Base-by-base conservation (phyloP, 2,888 invertebrate species). In the Sesia apiformis region DNA sequence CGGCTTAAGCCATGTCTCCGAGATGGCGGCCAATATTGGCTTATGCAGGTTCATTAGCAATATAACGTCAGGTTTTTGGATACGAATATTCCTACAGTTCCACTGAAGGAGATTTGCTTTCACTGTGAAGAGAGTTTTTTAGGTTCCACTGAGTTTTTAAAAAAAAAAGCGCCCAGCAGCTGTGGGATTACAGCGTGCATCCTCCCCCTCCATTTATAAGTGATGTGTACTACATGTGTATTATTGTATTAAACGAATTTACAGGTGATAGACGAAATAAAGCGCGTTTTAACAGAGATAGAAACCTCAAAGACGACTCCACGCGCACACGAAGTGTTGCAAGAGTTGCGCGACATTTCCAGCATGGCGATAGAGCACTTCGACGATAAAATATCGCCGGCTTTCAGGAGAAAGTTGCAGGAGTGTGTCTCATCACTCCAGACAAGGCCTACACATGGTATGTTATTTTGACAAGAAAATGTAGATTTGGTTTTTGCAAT, bases 281-380 rank as follows among this genome's bases (percentile, higher is more conserved):
- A 92, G 61, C 91, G 93, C 56, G 94, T 98, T 1, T 83, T 98
- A 6, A 78, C 84, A 7, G 82, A 94, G 49, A 93, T 97, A 23
- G 93, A 94, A 64, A 91, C 90, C 6, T 88, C 91, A 0, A 91
- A 92, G 53, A 90, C 91, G 0, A 91, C 91, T 4, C 94, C 94
- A 0, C 90, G 96, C 0, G 94, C 96, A 0, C 95, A 96, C 71
- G 97, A 97, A 70, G 93, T 96, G 5, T 80, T 98, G 0, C 96
- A 97, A 73, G 98, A 98, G 73, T 73, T 98, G 4, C 87, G 98
- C 0, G 98, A 98, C 67, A 95, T 98, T 59, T 97, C 97, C 42
- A 96, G 96, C 58, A 97, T 96, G 96, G 97, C 98, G 0, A 97
- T 98, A 90, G 98, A 98, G 72, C 96, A 98, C 78, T 98, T 98